Conservation (phyloP, 37 sponge, comb jelly and placozoan species). For the Diacarnus erythraeanus region DNA sequence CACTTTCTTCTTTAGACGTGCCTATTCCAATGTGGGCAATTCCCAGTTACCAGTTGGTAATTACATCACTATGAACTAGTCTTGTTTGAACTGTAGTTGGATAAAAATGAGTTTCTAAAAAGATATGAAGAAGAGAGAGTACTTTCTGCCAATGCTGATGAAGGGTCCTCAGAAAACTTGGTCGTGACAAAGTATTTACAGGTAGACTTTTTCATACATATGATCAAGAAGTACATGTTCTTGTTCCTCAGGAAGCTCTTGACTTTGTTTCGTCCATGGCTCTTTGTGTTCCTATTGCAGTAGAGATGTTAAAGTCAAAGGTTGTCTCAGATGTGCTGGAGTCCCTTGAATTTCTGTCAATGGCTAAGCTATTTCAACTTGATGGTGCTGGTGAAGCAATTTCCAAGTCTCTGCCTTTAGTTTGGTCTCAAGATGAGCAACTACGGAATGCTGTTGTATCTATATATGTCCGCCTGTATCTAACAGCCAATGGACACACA, state of each 20-base stretch:
- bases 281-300: conserved; percentile 57
- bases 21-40: no score
- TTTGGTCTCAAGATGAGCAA: conserved; percentile 76
- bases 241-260: conserved; percentile 64
- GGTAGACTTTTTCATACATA: neutral
- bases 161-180: conserved; percentile 25
- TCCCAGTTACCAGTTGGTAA: neutral
- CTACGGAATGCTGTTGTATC: conserved; percentile 58
- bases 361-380: conserved; percentile 62
- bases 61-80: neutral
- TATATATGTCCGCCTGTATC: conserved; percentile 47
- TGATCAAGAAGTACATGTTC: neutral
- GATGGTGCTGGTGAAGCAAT: conserved; percentile 53
- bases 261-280: conserved; percentile 59
- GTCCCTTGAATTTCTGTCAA: conserved; percentile 78
- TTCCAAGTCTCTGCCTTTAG: conserved; percentile 68
- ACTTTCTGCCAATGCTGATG: neutral
- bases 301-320: conserved; percentile 86
- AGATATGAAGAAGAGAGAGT: neutral
- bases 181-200: conserved; percentile 21
- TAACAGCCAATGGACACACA: neutral
- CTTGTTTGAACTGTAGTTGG: no score
- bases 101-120: neutral
- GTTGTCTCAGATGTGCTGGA: conserved; percentile 81
- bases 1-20: no score